Conservation (phyloP, 2,888 invertebrate genomes). For the Diaperis boleti region DNA sequence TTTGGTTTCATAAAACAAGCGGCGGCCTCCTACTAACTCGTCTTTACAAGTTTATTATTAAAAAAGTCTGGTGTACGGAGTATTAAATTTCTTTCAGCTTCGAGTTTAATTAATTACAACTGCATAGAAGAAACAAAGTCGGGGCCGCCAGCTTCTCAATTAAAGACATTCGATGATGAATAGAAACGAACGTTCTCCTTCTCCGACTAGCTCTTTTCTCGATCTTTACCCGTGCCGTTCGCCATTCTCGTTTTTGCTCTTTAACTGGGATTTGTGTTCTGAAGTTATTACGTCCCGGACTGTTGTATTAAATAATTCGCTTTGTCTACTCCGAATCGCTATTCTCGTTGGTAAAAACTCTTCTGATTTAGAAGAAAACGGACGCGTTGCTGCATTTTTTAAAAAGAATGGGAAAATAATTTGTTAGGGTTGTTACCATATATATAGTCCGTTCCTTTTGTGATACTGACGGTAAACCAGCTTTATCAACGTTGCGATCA, state of each 20-base stretch:
- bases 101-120: conserved; percentile 43
- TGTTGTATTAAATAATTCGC: conserved; percentile 11
- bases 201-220: background rate
- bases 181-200: background rate
- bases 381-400: too few relatives aligned
- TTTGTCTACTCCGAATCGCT: conserved; percentile 1
- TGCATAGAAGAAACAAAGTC: conserved; percentile 9
- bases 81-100: conserved; percentile 35
- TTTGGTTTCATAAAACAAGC: conserved; percentile 20
- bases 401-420: too few relatives aligned
- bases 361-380: conserved; percentile 18
- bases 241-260: background rate
- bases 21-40: conserved; percentile 30
- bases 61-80: conserved; percentile 35
- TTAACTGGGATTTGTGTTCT: conserved; percentile 2
- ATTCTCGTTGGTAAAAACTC: background rate
- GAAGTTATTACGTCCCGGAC: background rate
- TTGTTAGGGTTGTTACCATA: too few relatives aligned
- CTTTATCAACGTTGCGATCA: too few relatives aligned
- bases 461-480: too few relatives aligned
- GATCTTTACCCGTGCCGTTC: background rate
- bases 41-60: conserved; percentile 40
- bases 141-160: conserved; percentile 3
- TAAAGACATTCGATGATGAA: background rate
- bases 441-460: too few relatives aligned